Evolutionary conservation across 2,797 vertebrate species (phyloP).

Genomic region (Oceanodroma leucorhoa): DNA sequence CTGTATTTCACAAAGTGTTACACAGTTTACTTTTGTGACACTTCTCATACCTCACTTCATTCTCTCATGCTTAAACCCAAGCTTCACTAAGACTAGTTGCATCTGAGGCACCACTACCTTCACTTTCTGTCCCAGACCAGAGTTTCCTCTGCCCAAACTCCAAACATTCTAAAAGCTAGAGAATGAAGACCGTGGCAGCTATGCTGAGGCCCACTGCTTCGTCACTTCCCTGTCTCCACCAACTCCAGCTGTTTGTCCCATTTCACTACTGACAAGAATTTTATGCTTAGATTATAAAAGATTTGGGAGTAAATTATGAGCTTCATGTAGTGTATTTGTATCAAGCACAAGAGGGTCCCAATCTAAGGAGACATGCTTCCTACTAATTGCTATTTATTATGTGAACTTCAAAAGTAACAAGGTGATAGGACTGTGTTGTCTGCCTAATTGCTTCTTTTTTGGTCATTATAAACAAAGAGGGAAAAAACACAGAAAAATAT

Average conservation of each 20-base stretch:
- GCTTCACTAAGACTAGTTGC: background rate
- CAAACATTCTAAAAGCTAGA: background rate
- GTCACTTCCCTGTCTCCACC: background rate
- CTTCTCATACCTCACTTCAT: background rate
- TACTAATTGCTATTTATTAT: background rate
- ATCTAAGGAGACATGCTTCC: background rate
- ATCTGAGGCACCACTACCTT: background rate
- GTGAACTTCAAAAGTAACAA: background rate
- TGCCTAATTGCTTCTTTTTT: background rate
- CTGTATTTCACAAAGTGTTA: background rate
- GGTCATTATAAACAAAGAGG: background rate
- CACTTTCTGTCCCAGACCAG: background rate
- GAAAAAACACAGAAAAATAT: background rate
- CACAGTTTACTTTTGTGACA: background rate
- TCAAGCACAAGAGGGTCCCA: background rate
- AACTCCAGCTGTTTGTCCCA: rapidly evolving
- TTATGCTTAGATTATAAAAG: background rate
- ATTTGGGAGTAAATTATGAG: background rate
- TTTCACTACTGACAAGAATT: background rate
- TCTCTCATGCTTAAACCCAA: background rate
- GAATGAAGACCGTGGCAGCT: background rate
- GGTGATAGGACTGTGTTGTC: background rate
- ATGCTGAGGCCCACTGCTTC: background rate
- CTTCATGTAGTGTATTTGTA: rapidly evolving
- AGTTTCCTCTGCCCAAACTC: background rate